Evolutionary conservation across 2,113 vertebrate species (phyloP), one percentile per base, ranked within the genome.

Genomic region (Tetrax tetrax): DNA sequence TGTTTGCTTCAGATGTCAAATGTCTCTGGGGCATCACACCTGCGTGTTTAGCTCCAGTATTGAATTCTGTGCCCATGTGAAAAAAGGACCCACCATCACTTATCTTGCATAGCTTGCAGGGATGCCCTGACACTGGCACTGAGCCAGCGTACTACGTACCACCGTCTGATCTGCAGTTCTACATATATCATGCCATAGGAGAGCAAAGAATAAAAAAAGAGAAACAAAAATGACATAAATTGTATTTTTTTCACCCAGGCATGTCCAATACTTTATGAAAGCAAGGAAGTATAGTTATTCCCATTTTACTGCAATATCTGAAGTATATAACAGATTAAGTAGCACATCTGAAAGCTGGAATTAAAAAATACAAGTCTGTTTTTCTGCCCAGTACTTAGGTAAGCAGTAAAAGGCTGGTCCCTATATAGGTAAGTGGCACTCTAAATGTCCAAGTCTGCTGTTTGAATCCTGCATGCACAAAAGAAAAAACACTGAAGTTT

Each of bases 131-230:
- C 80, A 57, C 35, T 41, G 50, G 41, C 17, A 88, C 13, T 25
- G 65, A 83, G 74, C 2, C 14, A 69, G 16, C 68, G 4, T 5
- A 14, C 6, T 25, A 78, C 21, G 10, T 16, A 81, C 16, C 25
- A 47, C 16, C 4, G 2, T 37, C 60, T 78, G 19, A 72, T 33
- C 18, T 59, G 19, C 24, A n/a, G 10, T 33, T 35, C 15, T 37
- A 31, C 43, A 57, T 35, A 5, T 48, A 59, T 1, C 1, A 3
- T 19, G 27, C 48, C 1, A 0, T 18, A 31, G 15, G 15, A 60
- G 51, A 84, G 38, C 10, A 56, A 9, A 35, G 50, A 48, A 19
- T 14, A 68, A 57, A 93, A 7, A 7, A 29, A 43, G 23, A 33
- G 16, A 31, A 81, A 31, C 41, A 76, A 9, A 83, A 79, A 3